Evolutionary conservation across 2,797 vertebrate genomes (phyloP), one percentile per base, ranked within the genome.

Genomic region (Sphenopsis melanotis): DNA sequence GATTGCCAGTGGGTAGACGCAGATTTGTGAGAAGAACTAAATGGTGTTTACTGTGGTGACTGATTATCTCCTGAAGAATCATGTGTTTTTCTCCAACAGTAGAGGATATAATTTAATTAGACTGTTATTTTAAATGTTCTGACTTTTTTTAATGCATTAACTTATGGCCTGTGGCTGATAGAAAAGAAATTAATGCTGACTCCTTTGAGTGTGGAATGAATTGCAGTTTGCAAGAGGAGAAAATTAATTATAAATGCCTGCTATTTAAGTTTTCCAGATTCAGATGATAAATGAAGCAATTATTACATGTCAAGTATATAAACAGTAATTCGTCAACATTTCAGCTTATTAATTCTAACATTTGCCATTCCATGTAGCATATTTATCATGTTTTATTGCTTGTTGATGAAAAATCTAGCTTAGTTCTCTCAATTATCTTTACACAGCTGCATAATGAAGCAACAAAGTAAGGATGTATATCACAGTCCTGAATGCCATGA

Each of bases 71-170:
- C 92, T 60, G 39, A 94, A 96, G 90, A 96, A 93, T 84, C 94
- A 46, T 89, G 89, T 91, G 56, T 96, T 97, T 97, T 97, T 97
- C 96, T 96, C 88, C 94, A 90, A 89, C 83, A 94, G 96, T 86
- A 94, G 96, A 96, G 97, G 95, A 97, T 97, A 97, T 97, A 97
- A 97, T 98, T 98, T 97, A 97, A 98, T 97, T 97, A 98, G 94
- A 87, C 83, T 95, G 90, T 96, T 97, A 96, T 96, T 97, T 94
- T 97, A 96, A 97, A 97, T 94, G 95, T 93, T 94, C 95, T 95
- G 90, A 83, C 91, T 97, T 97, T 93, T 93, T 96, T 95, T 96
- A 87, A 96, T 96, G 77, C 92, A 97, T 97, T 97, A 95, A 94
- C 95, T 97, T 94, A 97, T 95, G 96, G 97, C 97, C 97, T 94